Evolutionary conservation across 2,888 invertebrate species (phyloP), one percentile per base, ranked within the genome.

Genomic region (Latrodectus hesperus): DNA sequence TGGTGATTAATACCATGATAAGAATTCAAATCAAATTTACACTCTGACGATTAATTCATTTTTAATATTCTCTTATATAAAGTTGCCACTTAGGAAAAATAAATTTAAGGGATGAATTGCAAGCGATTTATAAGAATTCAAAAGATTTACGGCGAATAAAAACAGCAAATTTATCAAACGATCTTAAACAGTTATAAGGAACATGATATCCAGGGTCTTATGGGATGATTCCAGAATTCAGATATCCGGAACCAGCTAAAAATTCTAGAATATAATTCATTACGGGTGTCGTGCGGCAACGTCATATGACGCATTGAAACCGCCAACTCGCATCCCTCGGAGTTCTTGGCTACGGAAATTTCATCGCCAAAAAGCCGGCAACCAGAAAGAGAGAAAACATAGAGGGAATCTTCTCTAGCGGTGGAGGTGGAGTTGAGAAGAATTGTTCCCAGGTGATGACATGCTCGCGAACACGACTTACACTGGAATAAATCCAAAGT

Each of bases 401-500:
- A 64, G 80, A 80, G 73, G 68, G 74, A 60, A 72, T 51, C 64
- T 17, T 55, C 74, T 65, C 22, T 38, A 22, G 51, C 51, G 22
- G 67, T 49, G 51, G 80, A 72, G 60, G 80, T 51, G 72, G 67
- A 82, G 81, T 67, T 72, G 64, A 17, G 70, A 82, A 68, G 82
- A 82, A 74, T 75, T 82, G 82, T 82, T 74, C 74, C 67, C 68
- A 82, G 82, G 82, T 82, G 82, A 74, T 74, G 74, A 52, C 65
- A 73, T 26, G 64, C 26, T 73, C 73, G 49, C 65, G 49, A 16
- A n/a, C 55, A 38, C 67, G 79, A 70, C 17, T 73, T 73, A 73
- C 68, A 74, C 82, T 82, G 82, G 82, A 82, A 82, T 82, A 82
- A 82, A 53, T 82, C 74, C 82, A 74, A 82, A 55, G 74, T 68